Base-by-base conservation (phyloP, 2,888 invertebrate genomes). In the Cerastis leucographa region DNA sequence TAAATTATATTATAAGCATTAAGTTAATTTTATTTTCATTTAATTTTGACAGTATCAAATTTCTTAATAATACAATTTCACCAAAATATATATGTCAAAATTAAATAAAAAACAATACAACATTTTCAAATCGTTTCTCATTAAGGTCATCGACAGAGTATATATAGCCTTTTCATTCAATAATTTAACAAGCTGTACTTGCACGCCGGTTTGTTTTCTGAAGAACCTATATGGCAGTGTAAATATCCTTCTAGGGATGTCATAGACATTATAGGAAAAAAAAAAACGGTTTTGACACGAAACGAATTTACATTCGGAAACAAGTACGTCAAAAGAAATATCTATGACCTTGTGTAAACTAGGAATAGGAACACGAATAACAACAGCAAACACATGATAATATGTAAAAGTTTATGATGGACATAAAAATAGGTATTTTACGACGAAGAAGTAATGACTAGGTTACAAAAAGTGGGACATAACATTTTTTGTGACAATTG, bases 401-500 rank as follows among this genome's bases (percentile, higher is more conserved):
- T 49, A 44, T 81, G 54, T 64, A 76, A 54, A 49, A 35, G 75
- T 82, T 79, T 56, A 79, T 68, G 64, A 49, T 22, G 76, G 82
- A 12, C 29, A 82, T 79, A 82, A 79, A 81, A 68, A 68, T 35
- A 35, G 42, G 0, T 74, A 51, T 51, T 76, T 82, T 79, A 79
- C 42, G 82, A 81, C 35, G 25, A n/a, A 11, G 61, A 46, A 67
- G 66, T 74, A 74, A 66, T 46, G 74, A 65, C 25, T n/a, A 44
- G 61, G 66, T 51, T 67, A 29, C 51, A 78, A 74, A 80, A 46
- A 81, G 12, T 51, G 25, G 51, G 6, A 4, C 25, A 46, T 59
- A 51, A 61, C 62, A 61, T 51, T 66, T 66, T 61, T 59, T 25
- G 51, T 40, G 9, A 40, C n/a, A 5, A 11, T 35, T 40, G 2